These are phyloP conservation scores for Megaustenia siamemsis DNA, from an alignment of 2,888 invertebrate genomes.

Conservation along the genomic window DNA sequence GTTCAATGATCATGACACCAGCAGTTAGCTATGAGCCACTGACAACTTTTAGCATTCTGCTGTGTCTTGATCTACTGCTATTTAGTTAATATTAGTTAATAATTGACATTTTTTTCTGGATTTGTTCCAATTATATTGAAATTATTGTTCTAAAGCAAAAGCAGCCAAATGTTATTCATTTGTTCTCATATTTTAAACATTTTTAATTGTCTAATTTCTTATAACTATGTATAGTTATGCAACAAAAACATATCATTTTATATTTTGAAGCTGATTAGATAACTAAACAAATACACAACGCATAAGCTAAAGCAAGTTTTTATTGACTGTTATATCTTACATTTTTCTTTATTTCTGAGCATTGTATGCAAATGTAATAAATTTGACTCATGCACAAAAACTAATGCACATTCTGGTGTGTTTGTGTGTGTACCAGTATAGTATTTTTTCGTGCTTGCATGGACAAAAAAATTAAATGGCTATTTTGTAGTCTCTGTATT, in stretches of 20 bases:
- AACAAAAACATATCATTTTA: background rate
- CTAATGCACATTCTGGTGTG: background rate
- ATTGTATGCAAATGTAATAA: background rate
- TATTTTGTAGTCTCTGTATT: no score
- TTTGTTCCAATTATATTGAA: no score
- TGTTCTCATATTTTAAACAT: background rate
- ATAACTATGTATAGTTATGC: background rate
- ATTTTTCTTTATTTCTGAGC: background rate
- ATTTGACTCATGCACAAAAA: background rate
- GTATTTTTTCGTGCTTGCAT: no score
- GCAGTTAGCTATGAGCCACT: no score
- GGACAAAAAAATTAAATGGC: no score
- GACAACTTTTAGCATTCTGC: no score
- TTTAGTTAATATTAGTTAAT: no score
- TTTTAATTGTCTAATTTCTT: no score
- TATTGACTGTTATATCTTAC: background rate
- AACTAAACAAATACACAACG: background rate
- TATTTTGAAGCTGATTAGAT: background rate
- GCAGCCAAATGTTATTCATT: background rate
- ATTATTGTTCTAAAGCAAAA: background rate
- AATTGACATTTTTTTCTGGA: no score
- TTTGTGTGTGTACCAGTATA: background rate
- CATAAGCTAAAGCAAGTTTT: background rate
- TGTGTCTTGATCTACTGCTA: no score
- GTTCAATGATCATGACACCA: no score